These are phyloP conservation scores for Anarsia innoxiella DNA, from an alignment of 2,888 invertebrate genomes.

Conservation along the genomic window DNA sequence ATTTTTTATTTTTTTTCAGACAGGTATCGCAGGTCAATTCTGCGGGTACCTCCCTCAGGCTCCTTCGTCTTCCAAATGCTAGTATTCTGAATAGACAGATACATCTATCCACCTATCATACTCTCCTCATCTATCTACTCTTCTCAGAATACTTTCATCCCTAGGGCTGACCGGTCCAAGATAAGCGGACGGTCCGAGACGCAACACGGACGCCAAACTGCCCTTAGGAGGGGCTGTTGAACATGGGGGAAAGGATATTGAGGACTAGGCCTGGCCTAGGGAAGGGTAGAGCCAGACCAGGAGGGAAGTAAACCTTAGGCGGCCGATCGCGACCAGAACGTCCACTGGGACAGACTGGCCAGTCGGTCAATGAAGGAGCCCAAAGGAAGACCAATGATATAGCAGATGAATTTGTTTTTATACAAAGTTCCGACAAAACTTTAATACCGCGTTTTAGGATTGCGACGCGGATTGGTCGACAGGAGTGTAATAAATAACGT, in stretches of 20 bases:
- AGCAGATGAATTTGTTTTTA: background rate
- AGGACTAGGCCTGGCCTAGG: background rate
- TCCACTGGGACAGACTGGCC: background rate
- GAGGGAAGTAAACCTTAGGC: background rate
- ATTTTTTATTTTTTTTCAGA: background rate
- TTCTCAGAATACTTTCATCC: background rate
- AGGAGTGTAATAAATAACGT: no score
- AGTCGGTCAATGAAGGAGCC: background rate
- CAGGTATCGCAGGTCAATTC: background rate
- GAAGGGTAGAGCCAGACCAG: background rate
- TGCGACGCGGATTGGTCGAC: background rate
- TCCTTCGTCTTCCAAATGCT: slow-evolving; percentile 1
- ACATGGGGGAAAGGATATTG: background rate
- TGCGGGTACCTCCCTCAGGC: slow-evolving; percentile 1
- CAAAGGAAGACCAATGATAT: background rate
- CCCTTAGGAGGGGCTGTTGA: background rate
- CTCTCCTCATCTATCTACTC: no score
- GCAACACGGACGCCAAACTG: background rate
- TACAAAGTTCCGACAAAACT: background rate
- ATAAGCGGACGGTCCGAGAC: background rate
- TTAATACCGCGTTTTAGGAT: background rate
- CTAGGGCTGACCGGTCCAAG: background rate
- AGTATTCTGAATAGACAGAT: no score
- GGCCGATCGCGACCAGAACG: background rate
- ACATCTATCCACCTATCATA: no score